phyloP scores from a whole-genome alignment of 2,888 invertebrate species.

The Epistrophella euchroma region DNA sequence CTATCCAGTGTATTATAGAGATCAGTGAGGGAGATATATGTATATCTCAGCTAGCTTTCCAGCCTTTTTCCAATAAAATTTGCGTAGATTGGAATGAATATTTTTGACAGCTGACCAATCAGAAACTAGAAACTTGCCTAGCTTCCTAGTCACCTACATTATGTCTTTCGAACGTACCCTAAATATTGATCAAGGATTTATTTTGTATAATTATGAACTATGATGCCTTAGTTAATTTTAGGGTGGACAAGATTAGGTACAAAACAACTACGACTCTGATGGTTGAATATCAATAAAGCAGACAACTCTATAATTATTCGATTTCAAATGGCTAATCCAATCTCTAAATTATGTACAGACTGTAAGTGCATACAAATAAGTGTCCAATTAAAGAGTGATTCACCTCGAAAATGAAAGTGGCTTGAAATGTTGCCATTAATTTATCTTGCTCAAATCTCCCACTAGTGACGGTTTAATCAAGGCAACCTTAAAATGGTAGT shows the following conservation, averaged over 20 bases:
- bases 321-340: conserved; percentile 29
- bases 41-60: no score
- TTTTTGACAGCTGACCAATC: no score
- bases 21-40: no score
- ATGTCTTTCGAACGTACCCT: no score
- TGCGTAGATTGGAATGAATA: no score
- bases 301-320: conserved; percentile 14
- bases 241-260: neutral
- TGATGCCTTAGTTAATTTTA: neutral
- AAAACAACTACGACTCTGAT: neutral
- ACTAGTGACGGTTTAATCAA: conserved; percentile 47
- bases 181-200: no score
- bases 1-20: no score
- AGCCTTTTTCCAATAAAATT: no score
- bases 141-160: no score
- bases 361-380: conserved; percentile 34
- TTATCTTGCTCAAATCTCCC: conserved; percentile 55
- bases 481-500: conserved; percentile 35
- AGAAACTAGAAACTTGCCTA: no score
- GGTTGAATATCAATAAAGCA: neutral
- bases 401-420: conserved; percentile 32
- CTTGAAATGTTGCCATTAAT: conserved; percentile 42
- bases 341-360: conserved; percentile 9
- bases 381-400: conserved; percentile 45
- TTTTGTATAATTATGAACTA: neutral